Percentiles rank a stretch among this genome's conserved stretches.
Conservation (phyloP, 2,888 invertebrate species). For the Andrena dorsata region DNA sequence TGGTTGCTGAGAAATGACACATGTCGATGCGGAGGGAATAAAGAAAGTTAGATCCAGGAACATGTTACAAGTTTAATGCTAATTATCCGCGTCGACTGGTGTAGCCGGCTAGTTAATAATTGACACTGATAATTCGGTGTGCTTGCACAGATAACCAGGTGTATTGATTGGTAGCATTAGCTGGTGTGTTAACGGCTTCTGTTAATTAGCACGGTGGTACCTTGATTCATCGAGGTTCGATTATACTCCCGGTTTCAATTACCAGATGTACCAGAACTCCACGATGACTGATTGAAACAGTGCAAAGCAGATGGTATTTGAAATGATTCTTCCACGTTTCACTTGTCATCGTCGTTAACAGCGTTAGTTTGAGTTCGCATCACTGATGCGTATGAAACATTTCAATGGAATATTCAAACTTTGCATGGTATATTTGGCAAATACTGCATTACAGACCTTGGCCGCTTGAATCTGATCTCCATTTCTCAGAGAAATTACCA, state of each 20-base stretch:
- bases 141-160: constrained; percentile 17
- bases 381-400: too few relatives aligned
- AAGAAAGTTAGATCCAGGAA: not conserved
- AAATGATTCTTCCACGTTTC: constrained; percentile 5
- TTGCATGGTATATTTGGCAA: not conserved
- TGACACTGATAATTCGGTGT: constrained; percentile 38
- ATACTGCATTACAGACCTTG: too few relatives aligned
- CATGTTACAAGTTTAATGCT: not conserved
- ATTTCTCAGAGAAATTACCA: too few relatives aligned
- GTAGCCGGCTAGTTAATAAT: constrained; percentile 34
- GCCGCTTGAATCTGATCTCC: too few relatives aligned
- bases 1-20: not conserved
- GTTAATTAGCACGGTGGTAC: constrained; percentile 49
- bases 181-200: constrained; percentile 37
- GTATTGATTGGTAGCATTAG: constrained; percentile 50
- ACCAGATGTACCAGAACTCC: constrained; percentile 9
- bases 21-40: not conserved
- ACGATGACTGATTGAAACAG: constrained; percentile 15
- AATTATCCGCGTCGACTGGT: constrained; percentile 1
- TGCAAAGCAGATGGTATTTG: not conserved
- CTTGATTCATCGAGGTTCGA: constrained; percentile 47
- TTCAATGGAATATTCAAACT: not conserved
- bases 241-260: constrained; percentile 42
- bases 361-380: not conserved
- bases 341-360: not conserved